Base-by-base conservation (phyloP, 2,888 invertebrate genomes). In the Isoperla grammatica region DNA sequence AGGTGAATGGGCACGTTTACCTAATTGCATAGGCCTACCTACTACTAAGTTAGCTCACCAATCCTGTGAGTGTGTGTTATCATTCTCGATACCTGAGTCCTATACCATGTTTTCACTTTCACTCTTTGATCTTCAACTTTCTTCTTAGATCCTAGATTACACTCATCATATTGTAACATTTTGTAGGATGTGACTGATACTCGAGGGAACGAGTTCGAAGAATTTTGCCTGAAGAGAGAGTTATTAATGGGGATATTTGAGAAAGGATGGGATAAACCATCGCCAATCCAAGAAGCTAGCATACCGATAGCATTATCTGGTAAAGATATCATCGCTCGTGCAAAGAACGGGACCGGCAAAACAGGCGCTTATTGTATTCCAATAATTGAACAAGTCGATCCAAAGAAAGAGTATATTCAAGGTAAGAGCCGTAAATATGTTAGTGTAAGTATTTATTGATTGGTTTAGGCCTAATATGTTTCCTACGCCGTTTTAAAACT, bases 281-380 rank as follows among this genome's bases (percentile, higher is more conserved):
- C 95, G 64, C 99, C 99, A 29, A 98, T 99, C 79, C 99, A 99
- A 82, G 99, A 97, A 82, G 95, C 95, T 71, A 93, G 96, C 74
- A 99, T 99, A 78, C 98, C 98, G 64, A 94, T 98, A 72, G 98
- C 99, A 66, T 83, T 99, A 69, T 90, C 95, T 71, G 98, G 98
- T 71, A 90, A 95, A 78, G 98, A 99, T 79, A 88, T 99, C 69
- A 83, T 99, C 71, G 99, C 99, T 62, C 84, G 99, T 76, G 99
- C 99, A 69, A 99, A 99, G 80, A 99, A 99, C 78, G 99, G 99
- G 71, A 99, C 98, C 68, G 98, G 86, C 72, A 99, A 99, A 82
- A 99, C 99, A 72, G 99, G 99, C 72, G 99, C 99, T 68, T 99
- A 99, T 77, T 91, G 95, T 74, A 98, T 99, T 78, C 99, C 99